Evolutionary conservation across 2,888 invertebrate genomes (phyloP).

Genomic region (Aphodius sticticus): DNA sequence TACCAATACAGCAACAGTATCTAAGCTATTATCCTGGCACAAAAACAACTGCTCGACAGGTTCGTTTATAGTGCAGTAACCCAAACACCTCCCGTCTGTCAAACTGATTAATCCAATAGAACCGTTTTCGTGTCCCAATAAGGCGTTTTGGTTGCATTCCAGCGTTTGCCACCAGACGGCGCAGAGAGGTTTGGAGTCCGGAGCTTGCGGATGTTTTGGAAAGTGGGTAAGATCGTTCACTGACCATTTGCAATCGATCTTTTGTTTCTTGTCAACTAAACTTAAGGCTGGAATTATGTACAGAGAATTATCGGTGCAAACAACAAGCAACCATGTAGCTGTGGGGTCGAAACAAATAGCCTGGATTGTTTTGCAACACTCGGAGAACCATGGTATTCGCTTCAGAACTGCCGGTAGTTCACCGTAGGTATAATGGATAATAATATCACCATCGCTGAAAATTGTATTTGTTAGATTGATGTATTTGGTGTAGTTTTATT

Average conservation of each 20-base stretch:
- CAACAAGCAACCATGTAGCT: slow-evolving; percentile 77
- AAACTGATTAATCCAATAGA: slow-evolving; percentile 72
- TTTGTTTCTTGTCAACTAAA: slow-evolving; percentile 64
- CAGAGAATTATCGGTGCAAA: slow-evolving; percentile 68
- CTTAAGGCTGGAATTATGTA: slow-evolving; percentile 69
- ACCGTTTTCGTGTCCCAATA: slow-evolving; percentile 74
- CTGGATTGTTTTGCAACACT: slow-evolving; percentile 62
- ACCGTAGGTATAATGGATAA: slow-evolving; percentile 58
- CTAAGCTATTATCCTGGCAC: slow-evolving; percentile 76
- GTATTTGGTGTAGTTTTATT: slow-evolving; percentile 7
- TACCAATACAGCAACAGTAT: slow-evolving; percentile 71
- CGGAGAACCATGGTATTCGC: slow-evolving; percentile 58
- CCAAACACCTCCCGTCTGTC: slow-evolving; percentile 72
- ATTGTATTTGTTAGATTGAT: slow-evolving; percentile 26
- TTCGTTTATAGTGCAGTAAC: slow-evolving; percentile 70
- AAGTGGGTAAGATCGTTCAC: slow-evolving; percentile 66
- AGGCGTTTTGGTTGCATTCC: slow-evolving; percentile 73
- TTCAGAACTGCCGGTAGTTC: slow-evolving; percentile 56
- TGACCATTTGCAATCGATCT: slow-evolving; percentile 67
- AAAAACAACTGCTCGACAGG: slow-evolving; percentile 71
- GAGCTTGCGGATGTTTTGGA: slow-evolving; percentile 54
- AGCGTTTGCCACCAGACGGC: slow-evolving; percentile 82
- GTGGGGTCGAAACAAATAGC: slow-evolving; percentile 85
- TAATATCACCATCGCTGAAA: slow-evolving; percentile 56
- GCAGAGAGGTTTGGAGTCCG: slow-evolving; percentile 65